These are phyloP conservation scores for Lepidocyrtinus sp. DNA, from an alignment of 2,888 invertebrate genomes.

Conservation along the genomic window DNA sequence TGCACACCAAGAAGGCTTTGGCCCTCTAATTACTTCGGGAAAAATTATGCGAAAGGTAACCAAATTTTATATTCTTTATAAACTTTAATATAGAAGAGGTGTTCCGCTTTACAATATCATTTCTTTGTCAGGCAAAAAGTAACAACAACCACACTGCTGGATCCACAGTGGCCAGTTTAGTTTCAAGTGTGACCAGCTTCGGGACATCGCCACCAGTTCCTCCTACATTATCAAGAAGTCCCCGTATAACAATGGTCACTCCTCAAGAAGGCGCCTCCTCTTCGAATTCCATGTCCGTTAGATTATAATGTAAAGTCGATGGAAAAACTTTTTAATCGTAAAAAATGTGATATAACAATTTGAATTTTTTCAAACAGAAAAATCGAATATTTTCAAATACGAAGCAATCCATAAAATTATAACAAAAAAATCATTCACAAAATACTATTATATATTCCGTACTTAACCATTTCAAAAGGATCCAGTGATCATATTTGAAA, in stretches of 20 bases:
- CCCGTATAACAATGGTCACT: constrained; percentile 69
- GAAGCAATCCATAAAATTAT: neutral
- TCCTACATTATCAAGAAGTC: constrained; percentile 62
- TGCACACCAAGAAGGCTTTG: constrained; percentile 98
- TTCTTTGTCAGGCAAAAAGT: constrained; percentile 64
- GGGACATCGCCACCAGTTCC: constrained; percentile 64
- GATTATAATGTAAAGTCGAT: constrained; percentile 60
- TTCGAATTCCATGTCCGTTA: constrained; percentile 59
- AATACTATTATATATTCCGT: too few species aligned
- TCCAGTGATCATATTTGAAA: too few species aligned
- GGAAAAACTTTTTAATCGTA: constrained; percentile 5
- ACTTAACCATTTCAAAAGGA: too few species aligned
- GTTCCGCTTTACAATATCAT: neutral
- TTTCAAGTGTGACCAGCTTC: constrained; percentile 68
- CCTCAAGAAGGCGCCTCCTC: constrained; percentile 61
- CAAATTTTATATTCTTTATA: neutral
- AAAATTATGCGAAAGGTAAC: constrained; percentile 85
- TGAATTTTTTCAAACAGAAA: constrained; percentile 2
- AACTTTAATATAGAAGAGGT: neutral
- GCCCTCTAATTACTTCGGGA: constrained; percentile 96
- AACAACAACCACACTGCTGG: constrained; percentile 69
- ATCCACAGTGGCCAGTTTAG: constrained; percentile 67
- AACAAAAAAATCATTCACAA: too few species aligned
- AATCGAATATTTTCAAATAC: constrained; percentile 52
- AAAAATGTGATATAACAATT: constrained; percentile 32